Base-by-base conservation (phyloP, 2,888 invertebrate genomes). In the Xestia ashworthii region DNA sequence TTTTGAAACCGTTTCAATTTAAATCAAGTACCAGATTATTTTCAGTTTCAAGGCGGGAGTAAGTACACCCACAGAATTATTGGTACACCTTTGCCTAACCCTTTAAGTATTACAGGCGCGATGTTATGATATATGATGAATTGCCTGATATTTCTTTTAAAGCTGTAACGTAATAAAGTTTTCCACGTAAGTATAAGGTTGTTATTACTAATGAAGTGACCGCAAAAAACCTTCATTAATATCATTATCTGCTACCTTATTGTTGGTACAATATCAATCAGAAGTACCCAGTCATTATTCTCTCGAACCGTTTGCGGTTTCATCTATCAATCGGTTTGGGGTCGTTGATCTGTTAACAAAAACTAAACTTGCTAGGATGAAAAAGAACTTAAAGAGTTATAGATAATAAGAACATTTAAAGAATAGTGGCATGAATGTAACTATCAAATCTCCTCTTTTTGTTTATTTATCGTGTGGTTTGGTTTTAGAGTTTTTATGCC, bases 311-410 rank as follows among this genome's bases (percentile, higher is more conserved):
- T 38, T 62, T 32, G 75, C 5, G 50, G 75, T 76, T 53, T 60
- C n/a, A 76, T 76, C 46, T 16, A 58, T 74, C 50, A 76, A 41
- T 60, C 60, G 44, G 44, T 62, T 44, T 76, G 44, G 50, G 64
- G 32, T 76, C 50, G 32, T n/a, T 76, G 62, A 64, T 44, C 19
- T 64, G n/a, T 25, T 16, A 50, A 44, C 50, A 75, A 74, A 74
- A 44, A 74, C n/a, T n/a, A 11, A 32, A 2, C 14, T 48, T 41
- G 25, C 3, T 22, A 32, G 50, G 16, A 50, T 16, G 6, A 46
- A 19, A 71, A 65, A 70, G n/a, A 48, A 19, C 2, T 41, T 19
- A 25, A 14, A 67, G 50, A 53, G 4, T 41, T 4, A 50, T 48
- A 62, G 41, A 44, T 3, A 62, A 22, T 62, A 62, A 62, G 0